A percentile compares a stretch with the other conserved stretches of the same genome.
phyloP scores from a whole-genome alignment of 2,113 vertebrate genomes.

The Neogale vison region DNA sequence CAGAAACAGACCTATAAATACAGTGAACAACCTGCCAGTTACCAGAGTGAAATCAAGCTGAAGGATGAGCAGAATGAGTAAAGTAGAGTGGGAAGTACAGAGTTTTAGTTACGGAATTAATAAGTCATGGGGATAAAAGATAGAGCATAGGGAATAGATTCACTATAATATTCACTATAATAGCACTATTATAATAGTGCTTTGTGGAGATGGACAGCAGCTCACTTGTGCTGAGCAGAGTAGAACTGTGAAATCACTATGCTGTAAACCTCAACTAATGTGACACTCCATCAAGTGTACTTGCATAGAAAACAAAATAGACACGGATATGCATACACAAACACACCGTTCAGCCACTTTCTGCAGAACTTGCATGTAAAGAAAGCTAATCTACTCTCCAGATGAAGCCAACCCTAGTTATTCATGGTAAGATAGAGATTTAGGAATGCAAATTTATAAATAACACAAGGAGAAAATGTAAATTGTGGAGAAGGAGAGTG shows the following conservation, averaged over 20 bases:
- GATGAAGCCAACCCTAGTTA: not conserved
- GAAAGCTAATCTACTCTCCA: not conserved
- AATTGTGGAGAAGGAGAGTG: not conserved
- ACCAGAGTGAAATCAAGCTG: not conserved
- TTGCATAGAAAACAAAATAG: not conserved
- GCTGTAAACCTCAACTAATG: not conserved
- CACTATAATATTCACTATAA: too few relatives aligned
- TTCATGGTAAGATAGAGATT: not conserved
- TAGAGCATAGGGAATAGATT: not conserved
- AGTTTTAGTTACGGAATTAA: not conserved
- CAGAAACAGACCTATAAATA: not conserved
- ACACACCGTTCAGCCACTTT: not conserved
- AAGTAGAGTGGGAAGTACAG: not conserved
- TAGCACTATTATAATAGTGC: not conserved
- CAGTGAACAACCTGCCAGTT: not conserved
- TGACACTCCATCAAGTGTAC: not conserved
- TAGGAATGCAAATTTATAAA: not conserved
- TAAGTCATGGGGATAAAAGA: not conserved
- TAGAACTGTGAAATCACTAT: not conserved
- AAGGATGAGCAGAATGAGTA: not conserved
- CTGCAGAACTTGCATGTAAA: not conserved
- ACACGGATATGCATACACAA: not conserved
- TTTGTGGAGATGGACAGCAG: not conserved
- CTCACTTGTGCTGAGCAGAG: not conserved
- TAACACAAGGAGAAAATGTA: not conserved